phyloP scores from a whole-genome alignment of 2,113 vertebrate species.

The Anoura caudifer region DNA sequence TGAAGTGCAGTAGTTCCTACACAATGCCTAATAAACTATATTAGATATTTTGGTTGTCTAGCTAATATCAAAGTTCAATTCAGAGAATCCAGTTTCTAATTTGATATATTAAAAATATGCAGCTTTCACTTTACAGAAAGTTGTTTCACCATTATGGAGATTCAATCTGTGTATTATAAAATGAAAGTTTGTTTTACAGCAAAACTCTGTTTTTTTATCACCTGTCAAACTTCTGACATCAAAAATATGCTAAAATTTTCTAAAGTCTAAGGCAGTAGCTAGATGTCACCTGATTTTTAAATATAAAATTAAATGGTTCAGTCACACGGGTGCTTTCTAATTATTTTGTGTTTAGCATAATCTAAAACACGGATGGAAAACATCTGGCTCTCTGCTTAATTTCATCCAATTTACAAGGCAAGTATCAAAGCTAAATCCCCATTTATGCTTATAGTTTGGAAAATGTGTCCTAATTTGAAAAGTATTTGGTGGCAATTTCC shows the following conservation, averaged over 20 bases:
- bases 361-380: slow-evolving; percentile 25
- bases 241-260: neutral
- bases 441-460: slow-evolving; percentile 24
- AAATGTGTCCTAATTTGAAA: slow-evolving; percentile 50
- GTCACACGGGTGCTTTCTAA: neutral
- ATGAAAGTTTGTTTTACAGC: neutral
- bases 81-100: neutral
- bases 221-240: neutral
- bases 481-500: slow-evolving; percentile 34
- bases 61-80: neutral
- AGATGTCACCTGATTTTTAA: neutral
- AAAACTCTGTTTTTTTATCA: slow-evolving; percentile 41
- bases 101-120: neutral
- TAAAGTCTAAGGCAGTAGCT: neutral
- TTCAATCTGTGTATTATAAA: neutral
- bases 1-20: slow-evolving; percentile 9
- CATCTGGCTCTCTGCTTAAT: slow-evolving; percentile 34
- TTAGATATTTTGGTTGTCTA: slow-evolving; percentile 20
- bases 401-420: slow-evolving; percentile 30
- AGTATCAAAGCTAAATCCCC: slow-evolving; percentile 20
- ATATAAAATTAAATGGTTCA: neutral
- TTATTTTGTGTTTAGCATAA: neutral
- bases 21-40: neutral
- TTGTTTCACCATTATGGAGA: neutral
- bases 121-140: slow-evolving; percentile 28